Percentiles rank a stretch among this genome's conserved stretches.
phyloP scores from a whole-genome alignment of 2,888 invertebrate genomes.

The Sialis fuliginosa region DNA sequence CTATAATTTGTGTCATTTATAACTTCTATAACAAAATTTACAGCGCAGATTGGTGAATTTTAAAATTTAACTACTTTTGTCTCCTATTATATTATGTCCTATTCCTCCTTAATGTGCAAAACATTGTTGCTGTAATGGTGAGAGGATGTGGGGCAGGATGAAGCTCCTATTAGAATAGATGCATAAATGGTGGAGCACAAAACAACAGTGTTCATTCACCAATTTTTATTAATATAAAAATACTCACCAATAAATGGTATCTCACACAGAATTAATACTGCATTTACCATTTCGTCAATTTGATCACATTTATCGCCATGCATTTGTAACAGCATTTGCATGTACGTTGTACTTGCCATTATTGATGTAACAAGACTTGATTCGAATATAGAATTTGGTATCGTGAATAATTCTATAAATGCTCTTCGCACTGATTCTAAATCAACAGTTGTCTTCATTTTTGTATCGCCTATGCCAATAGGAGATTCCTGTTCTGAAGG shows the following conservation, averaged over 20 bases:
- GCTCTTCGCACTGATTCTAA: slow-evolving; percentile 51
- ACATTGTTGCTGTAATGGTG: too few species aligned
- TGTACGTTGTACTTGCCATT: slow-evolving; percentile 48
- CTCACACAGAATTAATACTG: slow-evolving; percentile 26
- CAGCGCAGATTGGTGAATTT: too few species aligned
- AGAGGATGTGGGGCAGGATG: too few species aligned
- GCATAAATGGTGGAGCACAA: too few species aligned
- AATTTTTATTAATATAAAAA: background rate
- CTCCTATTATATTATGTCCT: too few species aligned
- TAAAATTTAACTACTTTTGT: too few species aligned
- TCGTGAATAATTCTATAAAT: slow-evolving; percentile 29
- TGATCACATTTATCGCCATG: slow-evolving; percentile 18
- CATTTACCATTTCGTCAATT: slow-evolving; percentile 38
- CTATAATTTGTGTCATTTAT: too few species aligned
- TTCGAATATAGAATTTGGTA: slow-evolving; percentile 24
- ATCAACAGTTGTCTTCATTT: slow-evolving; percentile 31
- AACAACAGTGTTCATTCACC: too few species aligned
- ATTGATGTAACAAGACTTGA: slow-evolving; percentile 58
- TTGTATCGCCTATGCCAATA: slow-evolving; percentile 14
- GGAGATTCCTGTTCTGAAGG: slow-evolving; percentile 15
- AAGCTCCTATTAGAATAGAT: too few species aligned
- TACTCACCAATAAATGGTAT: slow-evolving; percentile 23
- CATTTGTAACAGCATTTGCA: slow-evolving; percentile 46
- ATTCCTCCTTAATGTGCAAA: too few species aligned
- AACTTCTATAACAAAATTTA: too few species aligned